These are phyloP conservation scores for Stichodactyla helianthus DNA, from an alignment of 64 coral and sea anemone species.

Conservation along the genomic window DNA sequence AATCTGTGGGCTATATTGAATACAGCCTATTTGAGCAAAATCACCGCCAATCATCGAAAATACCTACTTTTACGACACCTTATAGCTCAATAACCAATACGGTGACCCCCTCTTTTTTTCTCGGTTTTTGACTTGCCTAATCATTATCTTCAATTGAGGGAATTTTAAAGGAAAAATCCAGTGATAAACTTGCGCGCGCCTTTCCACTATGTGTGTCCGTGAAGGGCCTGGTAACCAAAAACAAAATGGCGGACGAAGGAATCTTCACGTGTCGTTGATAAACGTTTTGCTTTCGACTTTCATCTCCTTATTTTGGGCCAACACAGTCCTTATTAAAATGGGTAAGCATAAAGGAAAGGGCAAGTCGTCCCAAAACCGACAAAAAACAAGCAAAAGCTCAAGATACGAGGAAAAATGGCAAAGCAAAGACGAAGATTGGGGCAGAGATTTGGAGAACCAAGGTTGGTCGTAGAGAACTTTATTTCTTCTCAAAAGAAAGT, in stretches of 20 bases:
- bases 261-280: background rate
- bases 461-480: background rate
- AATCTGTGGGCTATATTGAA: too few species aligned
- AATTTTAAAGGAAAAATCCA: too few species aligned
- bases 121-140: too few species aligned
- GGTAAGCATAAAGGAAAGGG: conserved; percentile 45
- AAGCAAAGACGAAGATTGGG: background rate
- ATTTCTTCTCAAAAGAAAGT: too few species aligned
- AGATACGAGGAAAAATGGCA: conserved; percentile 28
- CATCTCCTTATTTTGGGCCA: background rate
- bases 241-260: conserved; percentile 3
- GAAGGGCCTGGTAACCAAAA: background rate
- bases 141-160: too few species aligned
- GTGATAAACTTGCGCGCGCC: background rate
- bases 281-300: background rate
- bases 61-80: too few species aligned
- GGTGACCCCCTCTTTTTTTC: too few species aligned
- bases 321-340: background rate
- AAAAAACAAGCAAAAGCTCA: conserved; percentile 34
- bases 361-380: conserved; percentile 12
- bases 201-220: background rate
- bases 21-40: too few species aligned
- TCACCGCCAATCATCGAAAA: too few species aligned
- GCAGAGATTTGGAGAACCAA: background rate
- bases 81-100: too few species aligned